Conservation (phyloP, 1,140 invertebrate genomes). For the Xylocopa sonorina region DNA sequence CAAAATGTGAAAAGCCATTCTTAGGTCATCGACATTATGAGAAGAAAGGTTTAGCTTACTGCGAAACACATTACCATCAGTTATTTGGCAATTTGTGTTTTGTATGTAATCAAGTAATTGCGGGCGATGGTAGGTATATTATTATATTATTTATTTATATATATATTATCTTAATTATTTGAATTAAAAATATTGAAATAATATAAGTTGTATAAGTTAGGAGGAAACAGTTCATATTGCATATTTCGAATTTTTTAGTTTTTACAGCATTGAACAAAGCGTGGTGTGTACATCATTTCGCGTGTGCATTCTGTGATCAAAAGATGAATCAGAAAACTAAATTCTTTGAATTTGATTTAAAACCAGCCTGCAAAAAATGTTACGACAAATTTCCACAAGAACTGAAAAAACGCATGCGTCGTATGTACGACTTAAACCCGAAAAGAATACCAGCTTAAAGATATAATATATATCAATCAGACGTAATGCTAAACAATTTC, state of each 20-base stretch:
- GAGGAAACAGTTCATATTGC: neutral
- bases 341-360: conserved; percentile 99
- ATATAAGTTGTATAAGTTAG: neutral
- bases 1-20: conserved; percentile 99
- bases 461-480: neutral
- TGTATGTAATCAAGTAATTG: conserved; percentile 99
- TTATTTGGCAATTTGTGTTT: conserved; percentile 99
- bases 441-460: conserved; percentile 76
- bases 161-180: conserved; percentile 5
- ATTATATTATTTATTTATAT: too few relatives aligned
- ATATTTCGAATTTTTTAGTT: conserved; percentile 84
- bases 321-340: conserved; percentile 99
- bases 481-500: neutral
- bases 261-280: conserved; percentile 99
- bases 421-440: conserved; percentile 88
- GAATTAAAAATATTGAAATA: neutral
- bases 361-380: conserved; percentile 99
- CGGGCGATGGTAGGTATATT: conserved; percentile 93
- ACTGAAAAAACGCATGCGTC: conserved; percentile 92
- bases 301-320: conserved; percentile 98
- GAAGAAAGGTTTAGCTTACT: conserved; percentile 99
- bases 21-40: conserved; percentile 99
- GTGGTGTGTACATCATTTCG: conserved; percentile 99
- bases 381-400: conserved; percentile 98
- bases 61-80: conserved; percentile 99